Base-by-base conservation (phyloP, 2,113 vertebrate species). In the cattle (Bos taurus) region DNA sequence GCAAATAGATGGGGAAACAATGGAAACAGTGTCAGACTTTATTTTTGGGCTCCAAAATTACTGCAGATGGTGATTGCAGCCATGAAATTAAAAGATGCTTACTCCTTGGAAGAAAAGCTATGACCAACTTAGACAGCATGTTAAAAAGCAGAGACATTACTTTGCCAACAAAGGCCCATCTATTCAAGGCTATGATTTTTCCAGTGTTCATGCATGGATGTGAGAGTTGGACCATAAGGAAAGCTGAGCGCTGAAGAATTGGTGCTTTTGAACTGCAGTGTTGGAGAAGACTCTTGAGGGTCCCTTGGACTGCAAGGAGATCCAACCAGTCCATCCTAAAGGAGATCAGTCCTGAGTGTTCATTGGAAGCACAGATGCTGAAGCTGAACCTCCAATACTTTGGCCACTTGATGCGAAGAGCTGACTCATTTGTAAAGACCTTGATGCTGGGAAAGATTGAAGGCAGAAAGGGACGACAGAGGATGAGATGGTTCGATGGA, bases 191-290 rank as follows among this genome's bases (percentile, higher is more conserved):
- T 59, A 25, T 59, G 57, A 23, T 59, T 59, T 59, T 59, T 26
- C 23, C 57, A 59, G 23, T 26, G 11, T 23, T 59, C 33, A 19
- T n/a, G 33, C 19, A 67, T 19, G 62, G 62, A 67, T 10, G 16
- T n/a, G 62, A 67, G 7, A 67, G 4, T n/a, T 67, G 62, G 62
- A 67, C 62, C 33, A 19, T 67, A 67, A 67, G 19, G 62, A 67
- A 67, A n/a, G 64, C 64, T 67, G 64, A 19, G 8, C 0, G 0
- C 33, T 0, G 8, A 67, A 67, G 16, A 67, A 67, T n/a, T n/a
- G 64, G 3, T 67, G 33, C 7, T 67, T 67, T 67, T 67, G 62
- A 67, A 67, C 7, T 67, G 33, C 1, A 7, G 33, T 67, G 1
- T 67, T 67, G 64, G 33, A 67, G 33, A 67, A 67, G 33, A n/a